Percentiles rank a stretch among this genome's conserved stretches.
Evolutionary conservation across 2,113 vertebrate species (phyloP).

Genomic region (Dasyprocta punctata): DNA sequence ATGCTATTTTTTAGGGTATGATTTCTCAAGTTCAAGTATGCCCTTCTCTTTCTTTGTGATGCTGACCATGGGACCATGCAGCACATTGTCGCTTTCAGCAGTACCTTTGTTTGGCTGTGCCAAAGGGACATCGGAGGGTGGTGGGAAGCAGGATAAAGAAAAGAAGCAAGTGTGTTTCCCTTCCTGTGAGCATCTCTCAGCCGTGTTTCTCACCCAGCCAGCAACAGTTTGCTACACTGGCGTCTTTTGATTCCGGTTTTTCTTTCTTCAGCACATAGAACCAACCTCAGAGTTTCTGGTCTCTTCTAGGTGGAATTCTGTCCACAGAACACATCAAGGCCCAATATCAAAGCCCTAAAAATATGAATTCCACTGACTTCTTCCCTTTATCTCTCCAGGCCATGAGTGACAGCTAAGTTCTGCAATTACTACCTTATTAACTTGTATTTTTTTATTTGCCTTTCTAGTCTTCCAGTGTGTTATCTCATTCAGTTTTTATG

Average conservation of each 20-base stretch:
- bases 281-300: neutral
- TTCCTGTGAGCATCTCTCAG: neutral
- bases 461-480: neutral
- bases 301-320: neutral
- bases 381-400: neutral
- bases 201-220: neutral
- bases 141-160: no score
- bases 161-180: no score
- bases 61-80: no score
- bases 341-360: neutral
- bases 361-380: neutral
- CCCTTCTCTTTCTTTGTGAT: neutral
- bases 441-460: neutral
- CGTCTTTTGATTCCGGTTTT: neutral
- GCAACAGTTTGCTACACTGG: neutral
- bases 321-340: neutral
- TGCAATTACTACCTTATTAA: neutral
- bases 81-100: neutral
- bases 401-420: neutral
- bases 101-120: neutral
- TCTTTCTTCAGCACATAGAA: neutral
- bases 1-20: neutral
- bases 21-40: neutral
- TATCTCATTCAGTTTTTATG: neutral
- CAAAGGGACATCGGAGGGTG: neutral